A percentile compares a stretch with the other conserved stretches of the same genome.
phyloP scores from a whole-genome alignment of 2,797 vertebrate species.

The Urosaurus nigricauda region DNA sequence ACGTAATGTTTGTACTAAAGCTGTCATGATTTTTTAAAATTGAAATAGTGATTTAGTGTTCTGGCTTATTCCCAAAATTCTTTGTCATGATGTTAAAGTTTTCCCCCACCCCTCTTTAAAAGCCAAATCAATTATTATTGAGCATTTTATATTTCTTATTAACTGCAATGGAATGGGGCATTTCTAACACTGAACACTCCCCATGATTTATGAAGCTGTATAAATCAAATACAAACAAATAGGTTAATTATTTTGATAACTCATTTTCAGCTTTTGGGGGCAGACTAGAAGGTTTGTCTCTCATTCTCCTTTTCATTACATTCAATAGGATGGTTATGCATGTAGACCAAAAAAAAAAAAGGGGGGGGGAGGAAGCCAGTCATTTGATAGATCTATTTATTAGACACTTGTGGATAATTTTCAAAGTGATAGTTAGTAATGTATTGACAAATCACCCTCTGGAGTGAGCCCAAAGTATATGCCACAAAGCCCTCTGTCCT shows the following conservation, averaged over 20 bases:
- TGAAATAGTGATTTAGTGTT: constrained; percentile 68
- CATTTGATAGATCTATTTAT: constrained; percentile 36
- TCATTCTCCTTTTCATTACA: constrained; percentile 36
- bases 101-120: background rate
- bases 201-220: constrained; percentile 43
- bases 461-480: constrained; percentile 38
- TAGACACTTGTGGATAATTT: constrained; percentile 44
- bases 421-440: constrained; percentile 54
- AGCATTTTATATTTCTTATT: constrained; percentile 36
- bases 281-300: constrained; percentile 17
- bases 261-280: constrained; percentile 49
- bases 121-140: constrained; percentile 52
- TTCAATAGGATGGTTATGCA: background rate
- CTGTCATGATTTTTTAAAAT: constrained; percentile 68
- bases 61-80: constrained; percentile 71
- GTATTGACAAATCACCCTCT: constrained; percentile 50
- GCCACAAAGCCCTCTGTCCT: constrained; percentile 48
- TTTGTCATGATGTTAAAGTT: constrained; percentile 66
- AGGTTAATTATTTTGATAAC: constrained; percentile 57
- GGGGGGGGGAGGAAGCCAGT: background rate
- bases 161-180: constrained; percentile 30
- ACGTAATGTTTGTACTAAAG: constrained; percentile 61
- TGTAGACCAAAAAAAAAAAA: background rate
- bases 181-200: constrained; percentile 46
- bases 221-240: constrained; percentile 51